Evolutionary conservation across 2,888 invertebrate species (phyloP), one percentile per base, ranked within the genome.

Genomic region (Buathra laborator): DNA sequence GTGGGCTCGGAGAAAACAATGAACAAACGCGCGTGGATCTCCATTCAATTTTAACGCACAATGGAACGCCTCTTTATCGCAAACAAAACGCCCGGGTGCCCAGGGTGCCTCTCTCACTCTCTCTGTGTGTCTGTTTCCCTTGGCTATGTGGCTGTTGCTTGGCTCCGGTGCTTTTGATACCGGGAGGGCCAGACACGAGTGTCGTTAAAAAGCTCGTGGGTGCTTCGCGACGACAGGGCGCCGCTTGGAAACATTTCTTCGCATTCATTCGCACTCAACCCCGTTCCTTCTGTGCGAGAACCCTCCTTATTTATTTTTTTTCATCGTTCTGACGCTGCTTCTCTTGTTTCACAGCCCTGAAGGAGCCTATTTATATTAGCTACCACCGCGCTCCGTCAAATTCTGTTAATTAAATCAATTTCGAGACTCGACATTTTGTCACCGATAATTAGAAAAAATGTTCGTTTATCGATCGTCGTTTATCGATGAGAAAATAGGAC

Each of bases 1-100:
- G 19, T 32, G 72, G 19, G 44, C 16, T 12, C 59, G 51, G 48
- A 51, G 16, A 77, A 74, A 83, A 85, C 76, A 85, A 83, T 83
- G 82, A 76, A 80, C 76, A 68, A 78, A 84, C 72, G 76, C 80
- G 79, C 68, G 68, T 80, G 80, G 77, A 83, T 85, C 76, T 80
- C 67, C 80, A 83, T 83, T 85, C 80, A 80, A 83, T 85, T 83
- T 85, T 74, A 77, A 83, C 68, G 84, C 64, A 85, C 85, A 85
- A 85, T 83, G 64, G 68, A 76, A 85, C 75, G 72, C 59, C 79
- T 82, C 79, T 82, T 82, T 79, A 82, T 82, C 24, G 79, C 76
- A 76, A 79, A 85, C 75, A 82, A 82, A 85, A 85, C 72, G 71
- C 44, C 71, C 72, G 72, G 67, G 72, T 66, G 71, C 72, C 59